phyloP scores from a whole-genome alignment of 2,113 vertebrate genomes.

The Bufo bufo region DNA sequence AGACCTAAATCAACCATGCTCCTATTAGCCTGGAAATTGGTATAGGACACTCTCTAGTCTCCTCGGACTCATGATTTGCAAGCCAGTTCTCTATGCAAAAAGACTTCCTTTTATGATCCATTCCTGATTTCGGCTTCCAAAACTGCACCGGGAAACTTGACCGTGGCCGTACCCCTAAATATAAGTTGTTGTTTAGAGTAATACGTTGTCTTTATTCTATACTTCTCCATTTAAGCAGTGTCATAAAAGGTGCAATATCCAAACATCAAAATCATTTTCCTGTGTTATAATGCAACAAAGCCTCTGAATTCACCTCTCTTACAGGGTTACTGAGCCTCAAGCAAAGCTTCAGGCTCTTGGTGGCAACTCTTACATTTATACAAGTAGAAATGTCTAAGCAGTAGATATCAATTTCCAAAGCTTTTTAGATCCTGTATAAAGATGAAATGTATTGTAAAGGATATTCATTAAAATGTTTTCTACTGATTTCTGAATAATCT shows the following conservation, averaged over 20 bases:
- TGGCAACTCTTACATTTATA: background rate
- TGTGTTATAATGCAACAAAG: constrained; percentile 7
- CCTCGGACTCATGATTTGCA: too few species aligned
- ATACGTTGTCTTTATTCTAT: too few species aligned
- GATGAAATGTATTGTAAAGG: background rate
- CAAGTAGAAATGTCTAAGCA: background rate
- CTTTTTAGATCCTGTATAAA: background rate
- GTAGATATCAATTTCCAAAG: background rate
- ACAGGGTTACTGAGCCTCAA: constrained; percentile 13
- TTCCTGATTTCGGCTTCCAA: too few species aligned
- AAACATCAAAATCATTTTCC: constrained; percentile 6
- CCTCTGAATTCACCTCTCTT: constrained; percentile 2
- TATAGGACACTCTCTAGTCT: too few species aligned
- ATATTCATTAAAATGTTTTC: background rate
- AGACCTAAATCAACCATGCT: too few species aligned
- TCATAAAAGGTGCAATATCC: background rate
- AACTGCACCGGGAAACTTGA: too few species aligned
- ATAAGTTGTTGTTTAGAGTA: too few species aligned
- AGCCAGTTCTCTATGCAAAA: too few species aligned
- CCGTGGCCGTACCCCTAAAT: too few species aligned
- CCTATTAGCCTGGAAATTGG: too few species aligned
- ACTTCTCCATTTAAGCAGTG: background rate
- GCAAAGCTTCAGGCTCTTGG: constrained; percentile 3
- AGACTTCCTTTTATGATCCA: too few species aligned
- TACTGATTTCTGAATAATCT: background rate